Percentiles rank a stretch among this genome's conserved stretches.
phyloP scores from a whole-genome alignment of 2,888 invertebrate species.

The Emmelina monodactyla region DNA sequence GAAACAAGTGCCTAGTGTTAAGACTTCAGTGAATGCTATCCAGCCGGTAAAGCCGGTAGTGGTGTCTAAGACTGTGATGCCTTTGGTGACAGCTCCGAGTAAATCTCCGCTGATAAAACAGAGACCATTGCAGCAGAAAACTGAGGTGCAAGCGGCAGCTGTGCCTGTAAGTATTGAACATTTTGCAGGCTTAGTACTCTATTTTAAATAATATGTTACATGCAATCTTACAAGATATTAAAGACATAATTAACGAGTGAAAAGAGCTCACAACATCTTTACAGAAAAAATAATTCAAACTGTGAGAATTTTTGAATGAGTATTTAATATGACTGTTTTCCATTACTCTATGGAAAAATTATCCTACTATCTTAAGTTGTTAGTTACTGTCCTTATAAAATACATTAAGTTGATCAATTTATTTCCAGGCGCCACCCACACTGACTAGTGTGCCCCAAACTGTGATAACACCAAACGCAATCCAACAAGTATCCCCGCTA shows the following conservation, averaged over 20 bases:
- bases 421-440: too few relatives aligned
- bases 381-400: too few relatives aligned
- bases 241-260: too few relatives aligned
- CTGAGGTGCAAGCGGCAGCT: conserved; percentile 27
- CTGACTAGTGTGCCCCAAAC: neutral
- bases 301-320: too few relatives aligned
- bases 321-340: too few relatives aligned
- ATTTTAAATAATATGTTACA: too few relatives aligned
- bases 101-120: conserved; percentile 45
- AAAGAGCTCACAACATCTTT: too few relatives aligned
- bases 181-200: neutral
- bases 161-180: conserved; percentile 19
- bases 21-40: conserved; percentile 4
- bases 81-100: conserved; percentile 22
- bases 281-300: too few relatives aligned
- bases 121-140: conserved; percentile 32
- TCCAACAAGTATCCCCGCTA: neutral
- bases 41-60: conserved; percentile 14
- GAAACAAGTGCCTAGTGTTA: conserved; percentile 7
- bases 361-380: too few relatives aligned
- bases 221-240: too few relatives aligned
- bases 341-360: too few relatives aligned
- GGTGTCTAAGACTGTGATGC: conserved; percentile 26
- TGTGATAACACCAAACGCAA: neutral
- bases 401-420: too few relatives aligned